Evolutionary conservation across 2,888 invertebrate genomes (phyloP).

Genomic region (Linyphia triangularis): DNA sequence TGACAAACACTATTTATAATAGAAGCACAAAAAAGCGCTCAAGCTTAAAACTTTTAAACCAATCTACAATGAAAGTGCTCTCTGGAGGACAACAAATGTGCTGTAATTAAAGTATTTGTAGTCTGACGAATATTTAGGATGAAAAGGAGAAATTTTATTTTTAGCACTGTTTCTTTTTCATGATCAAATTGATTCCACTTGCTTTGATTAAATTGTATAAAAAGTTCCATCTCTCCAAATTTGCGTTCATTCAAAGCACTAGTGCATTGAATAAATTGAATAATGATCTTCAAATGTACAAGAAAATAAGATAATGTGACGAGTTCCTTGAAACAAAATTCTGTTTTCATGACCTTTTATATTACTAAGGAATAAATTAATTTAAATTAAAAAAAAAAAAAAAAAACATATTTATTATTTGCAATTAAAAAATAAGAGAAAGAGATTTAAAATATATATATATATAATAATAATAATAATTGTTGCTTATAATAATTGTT

Average conservation of each 20-base stretch:
- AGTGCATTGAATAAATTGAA: no score
- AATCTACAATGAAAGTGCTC: neutral
- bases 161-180: neutral
- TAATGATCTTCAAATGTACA: no score
- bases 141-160: neutral
- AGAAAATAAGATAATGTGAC: no score
- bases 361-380: no score
- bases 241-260: neutral
- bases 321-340: no score
- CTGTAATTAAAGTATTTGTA: conserved; percentile 1
- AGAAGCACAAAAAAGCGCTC: neutral
- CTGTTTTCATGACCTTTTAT: no score
- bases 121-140: neutral
- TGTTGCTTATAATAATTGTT: no score
- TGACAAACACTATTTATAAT: neutral
- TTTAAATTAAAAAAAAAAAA: no score
- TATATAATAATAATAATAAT: no score
- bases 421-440: no score
- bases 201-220: neutral
- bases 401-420: no score
- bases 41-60: neutral
- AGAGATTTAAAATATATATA: no score
- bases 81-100: neutral
- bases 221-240: neutral
- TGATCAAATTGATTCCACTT: neutral